phyloP scores from a whole-genome alignment of 2,113 vertebrate genomes.

The Pygoscelis antarcticus region DNA sequence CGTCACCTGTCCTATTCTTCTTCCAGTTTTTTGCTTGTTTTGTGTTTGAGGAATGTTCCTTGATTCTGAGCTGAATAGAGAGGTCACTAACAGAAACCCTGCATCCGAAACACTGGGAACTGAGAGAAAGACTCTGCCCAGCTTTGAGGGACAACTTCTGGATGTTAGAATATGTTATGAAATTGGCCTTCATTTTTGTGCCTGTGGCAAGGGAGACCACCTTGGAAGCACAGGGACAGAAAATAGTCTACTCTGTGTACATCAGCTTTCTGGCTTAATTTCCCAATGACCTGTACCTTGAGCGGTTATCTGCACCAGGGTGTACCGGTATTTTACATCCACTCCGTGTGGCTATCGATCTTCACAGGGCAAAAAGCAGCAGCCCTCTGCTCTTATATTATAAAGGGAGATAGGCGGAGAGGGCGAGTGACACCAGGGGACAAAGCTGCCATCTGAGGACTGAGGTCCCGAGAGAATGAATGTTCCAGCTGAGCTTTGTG shows the following conservation, averaged over 20 bases:
- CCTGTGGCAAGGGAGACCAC: not conserved
- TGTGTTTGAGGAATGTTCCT: constrained; percentile 25
- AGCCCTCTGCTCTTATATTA: not conserved
- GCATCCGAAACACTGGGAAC: not conserved
- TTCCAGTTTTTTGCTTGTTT: constrained; percentile 41
- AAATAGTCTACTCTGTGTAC: not conserved
- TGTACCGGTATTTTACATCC: not conserved
- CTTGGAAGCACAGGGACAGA: not conserved
- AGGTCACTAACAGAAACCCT: constrained; percentile 38
- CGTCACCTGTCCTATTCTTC: constrained; percentile 1
- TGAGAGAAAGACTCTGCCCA: not conserved
- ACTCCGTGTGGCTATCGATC: not conserved
- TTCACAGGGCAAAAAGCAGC: not conserved
- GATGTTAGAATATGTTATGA: not conserved
- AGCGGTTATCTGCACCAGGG: not conserved
- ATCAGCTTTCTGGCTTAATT: not conserved
- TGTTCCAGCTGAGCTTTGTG: constrained; percentile 1
- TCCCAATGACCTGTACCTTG: not conserved
- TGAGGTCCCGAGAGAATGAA: not conserved
- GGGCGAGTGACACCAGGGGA: not conserved
- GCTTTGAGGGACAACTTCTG: not conserved
- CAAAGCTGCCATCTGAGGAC: not conserved
- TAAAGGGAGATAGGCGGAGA: not conserved
- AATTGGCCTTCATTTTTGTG: not conserved
- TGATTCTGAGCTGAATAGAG: constrained; percentile 34